Percentiles rank a stretch among this genome's conserved stretches.
phyloP scores from a whole-genome alignment of 35 echinoderm and acorn worm species.

The Patiria miniata region DNA sequence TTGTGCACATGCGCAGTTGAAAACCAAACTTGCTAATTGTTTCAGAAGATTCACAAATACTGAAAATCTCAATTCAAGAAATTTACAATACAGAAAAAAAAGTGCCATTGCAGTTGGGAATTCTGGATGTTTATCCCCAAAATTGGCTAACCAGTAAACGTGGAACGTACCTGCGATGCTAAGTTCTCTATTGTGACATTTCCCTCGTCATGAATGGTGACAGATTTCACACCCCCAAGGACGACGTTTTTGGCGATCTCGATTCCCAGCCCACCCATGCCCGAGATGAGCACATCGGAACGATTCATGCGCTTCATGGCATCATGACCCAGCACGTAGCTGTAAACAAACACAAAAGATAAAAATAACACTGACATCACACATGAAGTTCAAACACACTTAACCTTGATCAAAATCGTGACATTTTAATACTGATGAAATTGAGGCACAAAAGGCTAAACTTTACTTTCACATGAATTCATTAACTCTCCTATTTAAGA shows the following conservation, averaged over 20 bases:
- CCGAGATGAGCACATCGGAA: slow-evolving; percentile 92
- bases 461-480: too few species aligned
- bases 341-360: slow-evolving; percentile 22
- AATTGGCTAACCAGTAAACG: neutral
- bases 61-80: too few species aligned
- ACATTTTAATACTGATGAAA: neutral
- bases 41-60: too few species aligned
- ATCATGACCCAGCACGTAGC: slow-evolving; percentile 97
- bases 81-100: too few species aligned
- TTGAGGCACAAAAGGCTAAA: too few species aligned
- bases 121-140: too few species aligned
- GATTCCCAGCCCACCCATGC: slow-evolving; percentile 91
- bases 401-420: neutral
- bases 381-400: neutral
- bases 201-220: slow-evolving; percentile 93
- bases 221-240: slow-evolving; percentile 89
- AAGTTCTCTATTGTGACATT: slow-evolving; percentile 71
- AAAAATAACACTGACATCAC: neutral
- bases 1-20: too few species aligned
- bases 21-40: too few species aligned
- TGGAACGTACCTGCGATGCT: slow-evolving; percentile 76
- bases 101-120: too few species aligned
- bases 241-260: slow-evolving; percentile 98
- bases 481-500: too few species aligned
- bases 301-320: slow-evolving; percentile 95